Evolutionary conservation across 1,140 invertebrate species (phyloP), one percentile per base, ranked within the genome.

Genomic region (Protaetia brevitarsis): DNA sequence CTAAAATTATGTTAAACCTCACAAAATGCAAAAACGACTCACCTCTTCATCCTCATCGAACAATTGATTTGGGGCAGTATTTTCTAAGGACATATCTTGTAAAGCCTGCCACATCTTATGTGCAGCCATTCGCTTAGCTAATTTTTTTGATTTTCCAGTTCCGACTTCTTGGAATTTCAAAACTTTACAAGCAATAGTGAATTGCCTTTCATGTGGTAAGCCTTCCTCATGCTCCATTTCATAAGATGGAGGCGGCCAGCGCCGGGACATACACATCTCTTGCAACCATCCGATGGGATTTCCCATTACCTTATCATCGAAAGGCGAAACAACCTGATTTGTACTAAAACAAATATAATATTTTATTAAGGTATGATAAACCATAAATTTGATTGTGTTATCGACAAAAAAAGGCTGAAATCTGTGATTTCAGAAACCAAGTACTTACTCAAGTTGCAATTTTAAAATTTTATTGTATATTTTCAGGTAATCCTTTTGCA

Each of bases 221-320:
- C 96, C 96, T 80, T 91, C 85, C 81, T 97, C 95, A 63, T 89
- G 88, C 75, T 91, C 90, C 68, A 95, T 94, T 70, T 95, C 89
- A 79, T 98, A 98, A 26, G 88, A 89, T 31, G 96, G 96, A 34
- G 96, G 95, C 56, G 94, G 93, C 91, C 94, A 95, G 65, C 94
- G 89, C 63, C 91, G 87, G 64, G 93, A 93, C 92, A 98, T 97
- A 74, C 95, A 98, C 78, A 97, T 87, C 80, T 98, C 96, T 81
- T 98, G 96, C 8, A 98, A 81, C 80, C 92, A 90, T 23, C 96
- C 96, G 69, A 98, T 96, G 11, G 96, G 96, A 79, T 98, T 98
- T n/a, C 87, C 87, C 73, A 89, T 84, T 8, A 85, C 80, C 71
- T 89, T 88, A 71, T 89, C 88, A 69, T 90, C 89, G 65, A 85